phyloP scores from a whole-genome alignment of 2,113 vertebrate genomes.

The Eleginops maclovinus region DNA sequence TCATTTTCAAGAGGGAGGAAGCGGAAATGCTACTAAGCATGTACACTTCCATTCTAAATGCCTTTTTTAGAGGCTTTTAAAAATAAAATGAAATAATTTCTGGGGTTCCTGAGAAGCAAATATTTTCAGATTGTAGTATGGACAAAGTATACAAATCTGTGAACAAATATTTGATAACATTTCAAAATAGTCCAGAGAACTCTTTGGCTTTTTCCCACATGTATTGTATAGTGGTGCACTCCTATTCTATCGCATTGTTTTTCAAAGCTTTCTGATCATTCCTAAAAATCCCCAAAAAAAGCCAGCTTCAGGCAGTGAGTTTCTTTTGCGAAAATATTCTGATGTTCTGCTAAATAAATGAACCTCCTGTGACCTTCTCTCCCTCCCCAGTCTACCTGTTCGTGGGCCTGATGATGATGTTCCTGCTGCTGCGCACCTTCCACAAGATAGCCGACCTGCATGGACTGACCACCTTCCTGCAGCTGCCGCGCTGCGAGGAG shows the following conservation, averaged over 20 bases:
- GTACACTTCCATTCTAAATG: too few species aligned
- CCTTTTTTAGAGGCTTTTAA: constrained; percentile 1
- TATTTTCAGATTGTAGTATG: constrained; percentile 1
- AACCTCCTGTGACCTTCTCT: constrained; percentile 5
- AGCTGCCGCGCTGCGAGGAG: constrained; percentile 82
- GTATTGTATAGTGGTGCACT: too few species aligned
- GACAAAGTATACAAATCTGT: too few species aligned
- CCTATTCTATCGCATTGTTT: too few species aligned
- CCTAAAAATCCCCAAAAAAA: too few species aligned
- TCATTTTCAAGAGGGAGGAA: not conserved
- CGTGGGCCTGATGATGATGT: constrained; percentile 89
- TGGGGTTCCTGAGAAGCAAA: constrained; percentile 18
- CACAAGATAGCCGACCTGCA: constrained; percentile 87
- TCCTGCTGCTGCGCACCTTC: constrained; percentile 88
- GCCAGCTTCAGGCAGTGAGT: too few species aligned
- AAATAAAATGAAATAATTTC: not conserved
- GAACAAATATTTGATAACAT: too few species aligned
- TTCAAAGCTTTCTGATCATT: too few species aligned
- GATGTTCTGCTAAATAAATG: not conserved
- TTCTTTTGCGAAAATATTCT: not conserved
- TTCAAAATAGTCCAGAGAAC: too few species aligned
- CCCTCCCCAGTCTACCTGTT: constrained; percentile 86
- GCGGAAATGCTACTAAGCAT: too few species aligned
- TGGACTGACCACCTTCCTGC: constrained; percentile 86
- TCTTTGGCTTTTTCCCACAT: not conserved